Conservation (phyloP, 2,888 invertebrate species). For the Pemphredon lugubris region DNA sequence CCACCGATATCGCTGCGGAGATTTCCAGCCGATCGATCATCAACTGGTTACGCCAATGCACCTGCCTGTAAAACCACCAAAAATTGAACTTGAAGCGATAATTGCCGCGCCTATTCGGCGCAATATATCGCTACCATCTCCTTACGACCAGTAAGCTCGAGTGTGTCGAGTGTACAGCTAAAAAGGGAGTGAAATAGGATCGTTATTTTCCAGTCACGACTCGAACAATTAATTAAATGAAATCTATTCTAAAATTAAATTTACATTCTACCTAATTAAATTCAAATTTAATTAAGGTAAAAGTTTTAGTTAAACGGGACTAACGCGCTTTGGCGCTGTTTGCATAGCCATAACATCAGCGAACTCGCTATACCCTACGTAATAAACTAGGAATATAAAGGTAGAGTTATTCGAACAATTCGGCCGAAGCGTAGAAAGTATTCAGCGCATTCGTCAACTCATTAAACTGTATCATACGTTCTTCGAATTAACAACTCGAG, state of each 20-base stretch:
- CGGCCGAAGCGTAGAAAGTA: background rate
- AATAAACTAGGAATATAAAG: background rate
- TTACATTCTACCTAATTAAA: slow-evolving; percentile 30
- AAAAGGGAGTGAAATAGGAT: slow-evolving; percentile 13
- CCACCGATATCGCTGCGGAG: slow-evolving; percentile 39
- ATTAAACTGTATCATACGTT: background rate
- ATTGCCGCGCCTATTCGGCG: slow-evolving; percentile 35
- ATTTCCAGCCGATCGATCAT: slow-evolving; percentile 57
- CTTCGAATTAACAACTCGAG: too few species aligned
- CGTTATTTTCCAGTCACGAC: slow-evolving; percentile 11
- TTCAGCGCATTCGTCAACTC: background rate
- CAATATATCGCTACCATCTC: slow-evolving; percentile 16
- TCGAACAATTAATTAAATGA: slow-evolving; percentile 25
- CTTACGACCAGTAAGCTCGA: background rate
- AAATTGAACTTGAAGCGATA: slow-evolving; percentile 47
- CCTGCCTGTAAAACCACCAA: slow-evolving; percentile 43
- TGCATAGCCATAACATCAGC: background rate
- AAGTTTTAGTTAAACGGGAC: slow-evolving; percentile 12
- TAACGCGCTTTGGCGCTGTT: slow-evolving; percentile 2
- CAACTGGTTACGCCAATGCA: slow-evolving; percentile 36
- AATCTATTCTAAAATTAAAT: slow-evolving; percentile 29
- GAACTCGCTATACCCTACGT: background rate
- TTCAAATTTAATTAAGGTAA: slow-evolving; percentile 30
- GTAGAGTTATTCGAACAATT: background rate
- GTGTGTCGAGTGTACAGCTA: background rate